Base-by-base conservation (phyloP, 2,888 invertebrate species). In the Lordiphosa andalusiaca region DNA sequence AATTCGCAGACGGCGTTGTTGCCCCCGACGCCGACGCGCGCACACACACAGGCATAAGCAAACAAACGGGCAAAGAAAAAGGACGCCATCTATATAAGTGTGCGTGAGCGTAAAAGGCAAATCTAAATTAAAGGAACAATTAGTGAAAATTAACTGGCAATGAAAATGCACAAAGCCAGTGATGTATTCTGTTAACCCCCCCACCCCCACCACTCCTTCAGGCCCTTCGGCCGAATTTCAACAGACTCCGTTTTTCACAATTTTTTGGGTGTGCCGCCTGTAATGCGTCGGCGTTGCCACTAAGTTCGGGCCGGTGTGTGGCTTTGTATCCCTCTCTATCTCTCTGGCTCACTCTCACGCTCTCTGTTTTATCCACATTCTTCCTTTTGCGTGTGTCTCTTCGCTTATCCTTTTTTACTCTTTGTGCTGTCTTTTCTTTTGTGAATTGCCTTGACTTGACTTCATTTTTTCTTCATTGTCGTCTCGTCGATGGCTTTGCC, bases 261-360 rank as follows among this genome's bases (percentile, higher is more conserved):
- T 65, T 86, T 60, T 69, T 86, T 86, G 86, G 86, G 86, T 86
- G 86, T 86, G 86, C 86, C 86, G 77, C 77, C 80, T 77, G 67
- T 63, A 71, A 62, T 84, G 82, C 84, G 77, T 84, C 64, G 77
- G 77, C 84, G 77, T 77, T 87, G 87, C 82, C 86, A 85, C 87
- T 73, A 75, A 53, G 72, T 73, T 77, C 67, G 81, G 74, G 67
- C 67, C 81, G 69, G 84, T 63, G 68, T 66, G 67, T 71, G 84
- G 74, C 84, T 84, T 76, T 77, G 74, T 84, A 77, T 77, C 84
- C 78, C 75, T 84, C 78, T 71, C 40, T 44, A 12, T 48, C 46
- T 63, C 52, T 53, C 46, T 47, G 21, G 25, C 46, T 64, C 61
- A 35, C 55, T 57, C 48, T 49, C 66, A 80, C 62, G 21, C 47